phyloP scores from a whole-genome alignment of 2,888 invertebrate species.

The Agrotis ipsilon region DNA sequence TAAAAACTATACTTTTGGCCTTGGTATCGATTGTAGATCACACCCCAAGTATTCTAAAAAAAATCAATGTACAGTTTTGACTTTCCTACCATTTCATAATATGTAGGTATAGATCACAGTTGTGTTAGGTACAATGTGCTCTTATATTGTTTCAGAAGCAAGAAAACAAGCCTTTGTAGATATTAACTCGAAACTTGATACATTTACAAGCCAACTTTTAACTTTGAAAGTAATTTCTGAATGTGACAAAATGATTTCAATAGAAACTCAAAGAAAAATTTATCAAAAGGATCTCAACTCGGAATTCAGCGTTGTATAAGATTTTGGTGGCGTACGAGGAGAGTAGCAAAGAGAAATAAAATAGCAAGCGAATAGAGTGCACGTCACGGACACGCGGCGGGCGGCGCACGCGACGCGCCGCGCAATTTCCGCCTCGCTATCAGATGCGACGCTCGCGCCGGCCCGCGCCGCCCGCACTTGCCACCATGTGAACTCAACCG shows the following conservation, averaged over 20 bases:
- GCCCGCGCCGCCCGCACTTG: constrained; percentile 67
- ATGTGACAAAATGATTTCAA: constrained; percentile 19
- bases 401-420: constrained; percentile 86
- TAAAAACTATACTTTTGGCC: no score
- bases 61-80: no score
- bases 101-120: no score
- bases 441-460: constrained; percentile 84
- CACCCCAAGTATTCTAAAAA: no score
- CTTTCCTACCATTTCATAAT: no score
- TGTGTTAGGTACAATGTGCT: neutral
- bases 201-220: neutral
- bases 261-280: constrained; percentile 28
- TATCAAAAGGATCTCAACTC: constrained; percentile 29
- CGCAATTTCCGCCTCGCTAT: constrained; percentile 89
- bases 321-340: constrained; percentile 73
- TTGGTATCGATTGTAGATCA: no score
- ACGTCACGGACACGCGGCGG: constrained; percentile 84
- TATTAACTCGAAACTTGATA: neutral
- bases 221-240: constrained; percentile 13
- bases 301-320: constrained; percentile 62
- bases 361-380: constrained; percentile 81
- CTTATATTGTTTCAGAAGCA: neutral
- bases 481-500: constrained; percentile 76
- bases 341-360: constrained; percentile 82
- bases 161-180: constrained; percentile 1